phyloP scores from a whole-genome alignment of 2,797 vertebrate species.

The Lophius americanus region DNA sequence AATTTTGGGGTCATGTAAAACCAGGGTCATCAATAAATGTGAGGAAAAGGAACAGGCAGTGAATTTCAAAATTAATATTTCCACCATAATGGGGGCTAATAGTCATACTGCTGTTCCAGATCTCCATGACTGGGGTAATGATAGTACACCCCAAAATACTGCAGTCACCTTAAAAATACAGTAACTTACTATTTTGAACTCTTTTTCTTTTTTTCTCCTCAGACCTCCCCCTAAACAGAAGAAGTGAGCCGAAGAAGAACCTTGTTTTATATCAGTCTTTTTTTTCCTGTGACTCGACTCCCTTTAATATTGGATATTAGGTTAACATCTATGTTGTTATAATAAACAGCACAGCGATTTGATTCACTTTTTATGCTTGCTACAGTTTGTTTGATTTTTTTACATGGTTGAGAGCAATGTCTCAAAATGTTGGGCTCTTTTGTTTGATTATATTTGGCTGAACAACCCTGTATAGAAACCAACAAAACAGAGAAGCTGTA shows the following conservation, averaged over 20 bases:
- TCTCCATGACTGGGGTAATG: no score
- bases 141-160: no score
- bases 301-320: constrained; percentile 17
- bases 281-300: background rate
- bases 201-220: constrained; percentile 15
- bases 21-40: no score
- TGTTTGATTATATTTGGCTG: constrained; percentile 1
- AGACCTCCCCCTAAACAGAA: constrained; percentile 89
- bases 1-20: no score
- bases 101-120: background rate
- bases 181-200: background rate
- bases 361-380: constrained; percentile 14
- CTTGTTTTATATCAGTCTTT: background rate
- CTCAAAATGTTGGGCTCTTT: constrained; percentile 47
- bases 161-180: background rate
- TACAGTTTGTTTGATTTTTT: constrained; percentile 10
- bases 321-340: constrained; percentile 12
- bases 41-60: background rate
- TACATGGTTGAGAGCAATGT: constrained; percentile 16
- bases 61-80: background rate
- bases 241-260: constrained; percentile 74
- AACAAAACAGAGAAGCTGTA: background rate
- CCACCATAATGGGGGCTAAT: background rate
- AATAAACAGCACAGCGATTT: constrained; percentile 15
- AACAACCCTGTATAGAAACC: no score